Base-by-base conservation (phyloP, 2,888 invertebrate species). In the Tipula vernalis region DNA sequence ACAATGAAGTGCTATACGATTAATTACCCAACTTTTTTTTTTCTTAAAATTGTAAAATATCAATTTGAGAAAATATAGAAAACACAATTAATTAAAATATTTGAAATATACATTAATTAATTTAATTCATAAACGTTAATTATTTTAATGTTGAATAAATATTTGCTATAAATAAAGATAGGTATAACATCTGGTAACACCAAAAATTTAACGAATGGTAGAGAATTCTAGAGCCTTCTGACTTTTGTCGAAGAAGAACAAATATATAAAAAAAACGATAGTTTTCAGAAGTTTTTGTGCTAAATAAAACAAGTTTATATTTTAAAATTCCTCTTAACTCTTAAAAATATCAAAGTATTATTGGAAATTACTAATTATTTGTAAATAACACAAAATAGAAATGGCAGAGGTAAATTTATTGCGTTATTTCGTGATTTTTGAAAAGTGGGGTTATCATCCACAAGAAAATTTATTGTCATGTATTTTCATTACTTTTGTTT, bases 381-480 rank as follows among this genome's bases (percentile, higher is more conserved):
- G 18, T 39, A 39, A 39, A 28, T 28, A 71, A 71, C 2, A 71
- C 28, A 71, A 71, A 71, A 71, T 13, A 42, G 18, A 18, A 42
- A 85, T 85, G 85, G 42, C 39, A 18, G 41, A 44, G 85, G 85
- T 85, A 85, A 85, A 42, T 42, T 85, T 85, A 12, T 85, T 41
- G 4, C 44, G 2, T 44, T 8, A 39, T 28, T 85, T 39, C 6
- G 3, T 2, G n/a, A 13, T 84, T 85, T 42, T 3, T 10, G 2
- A 42, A 85, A 85, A 85, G 85, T 85, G 85, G 39, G 85, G 85
- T 85, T 85, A 85, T 85, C 12, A 2, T 84, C 8, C n/a, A 84
- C 5, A 83, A 13, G 18, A 42, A 85, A 42, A 85, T 8, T 41
- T 42, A 85, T 44, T 18, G 41, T 85, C 39, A 85, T 85, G 39